Evolutionary conservation across 1,140 invertebrate species (phyloP), one percentile per base, ranked within the genome.

Genomic region (Latrodectus geometricus): DNA sequence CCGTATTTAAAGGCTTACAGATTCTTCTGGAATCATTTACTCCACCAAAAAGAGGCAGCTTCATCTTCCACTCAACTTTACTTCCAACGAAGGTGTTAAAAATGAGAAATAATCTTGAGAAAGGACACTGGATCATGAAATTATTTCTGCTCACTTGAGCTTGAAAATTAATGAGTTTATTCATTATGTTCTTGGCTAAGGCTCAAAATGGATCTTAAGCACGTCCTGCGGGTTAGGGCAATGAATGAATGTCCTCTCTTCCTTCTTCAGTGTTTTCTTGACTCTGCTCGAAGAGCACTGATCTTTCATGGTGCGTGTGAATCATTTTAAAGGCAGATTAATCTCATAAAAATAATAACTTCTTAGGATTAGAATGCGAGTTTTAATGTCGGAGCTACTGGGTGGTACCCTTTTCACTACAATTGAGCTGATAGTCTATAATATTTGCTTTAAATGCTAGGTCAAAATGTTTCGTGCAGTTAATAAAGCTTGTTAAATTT

Each of bases 81-180:
- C 48, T 50, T 17, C 65, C 35, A 68, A 14, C 77, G 21, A 68
- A 50, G 65, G 77, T 79, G 77, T 79, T 79, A 79, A 79, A 79
- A 79, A 68, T 79, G 56, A 68, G 77, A 79, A 79, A 79, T 68
- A 79, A 79, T 79, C 77, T 48, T 79, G 61, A 68, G 65, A 79
- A 68, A 79, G 65, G 77, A 79, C 56, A 68, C 65, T n/a, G 77
- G 65, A 68, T 68, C 77, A 17, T 79, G 77, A 68, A 79, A 79
- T 79, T 49, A 79, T 79, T 79, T 68, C 77, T 79, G 77, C 77
- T 79, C 35, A 79, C 65, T 69, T 79, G 65, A 79, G 77, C 56
- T 79, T 68, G 56, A 79, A 79, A 79, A 79, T 79, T 79, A 79
- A 79, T 69, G 77, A 68, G 65, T 66, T 61, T 68, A 79, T 79